Evolutionary conservation across 1,140 invertebrate genomes (phyloP).

Genomic region (Penaeus vannamei): DNA sequence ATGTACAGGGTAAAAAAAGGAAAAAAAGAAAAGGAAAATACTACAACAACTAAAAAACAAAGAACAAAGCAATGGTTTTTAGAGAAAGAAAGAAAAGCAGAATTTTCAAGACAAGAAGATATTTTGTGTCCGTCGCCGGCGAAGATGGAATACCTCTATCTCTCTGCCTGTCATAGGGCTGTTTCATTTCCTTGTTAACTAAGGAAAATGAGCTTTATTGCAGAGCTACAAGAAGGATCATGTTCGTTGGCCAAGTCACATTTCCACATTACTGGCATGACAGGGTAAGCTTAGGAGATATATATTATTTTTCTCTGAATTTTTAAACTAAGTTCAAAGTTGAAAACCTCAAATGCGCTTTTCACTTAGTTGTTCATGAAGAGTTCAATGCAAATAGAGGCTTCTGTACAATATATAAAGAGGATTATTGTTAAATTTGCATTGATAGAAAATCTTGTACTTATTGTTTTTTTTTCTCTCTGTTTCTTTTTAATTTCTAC

Average conservation of each 20-base stretch:
- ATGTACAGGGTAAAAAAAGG: conserved; percentile 43
- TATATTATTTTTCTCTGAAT: conserved; percentile 1
- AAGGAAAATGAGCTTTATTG: not conserved
- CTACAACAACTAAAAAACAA: not conserved
- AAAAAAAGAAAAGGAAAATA: not conserved
- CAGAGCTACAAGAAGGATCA: not conserved
- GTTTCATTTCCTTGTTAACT: too few species aligned
- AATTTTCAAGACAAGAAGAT: not conserved
- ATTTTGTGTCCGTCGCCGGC: conserved; percentile 3
- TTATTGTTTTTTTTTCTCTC: not conserved
- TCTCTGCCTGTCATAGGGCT: not conserved
- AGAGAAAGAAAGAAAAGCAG: conserved; percentile 1
- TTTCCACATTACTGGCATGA: conserved; percentile 46
- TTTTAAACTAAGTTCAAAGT: conserved; percentile 46
- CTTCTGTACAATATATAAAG: conserved; percentile 36
- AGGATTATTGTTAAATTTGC: conserved; percentile 22
- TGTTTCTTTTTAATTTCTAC: too few species aligned
- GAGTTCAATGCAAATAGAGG: conserved; percentile 44
- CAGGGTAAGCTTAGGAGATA: conserved; percentile 56
- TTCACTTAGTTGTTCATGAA: conserved; percentile 26
- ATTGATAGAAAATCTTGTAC: conserved; percentile 23
- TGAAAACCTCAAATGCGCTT: conserved; percentile 44
- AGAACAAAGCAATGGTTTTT: conserved; percentile 27
- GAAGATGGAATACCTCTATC: conserved; percentile 6
- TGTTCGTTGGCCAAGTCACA: conserved; percentile 2